Evolutionary conservation across 2,113 vertebrate species (phyloP).

Genomic region (Eclectus roratus): DNA sequence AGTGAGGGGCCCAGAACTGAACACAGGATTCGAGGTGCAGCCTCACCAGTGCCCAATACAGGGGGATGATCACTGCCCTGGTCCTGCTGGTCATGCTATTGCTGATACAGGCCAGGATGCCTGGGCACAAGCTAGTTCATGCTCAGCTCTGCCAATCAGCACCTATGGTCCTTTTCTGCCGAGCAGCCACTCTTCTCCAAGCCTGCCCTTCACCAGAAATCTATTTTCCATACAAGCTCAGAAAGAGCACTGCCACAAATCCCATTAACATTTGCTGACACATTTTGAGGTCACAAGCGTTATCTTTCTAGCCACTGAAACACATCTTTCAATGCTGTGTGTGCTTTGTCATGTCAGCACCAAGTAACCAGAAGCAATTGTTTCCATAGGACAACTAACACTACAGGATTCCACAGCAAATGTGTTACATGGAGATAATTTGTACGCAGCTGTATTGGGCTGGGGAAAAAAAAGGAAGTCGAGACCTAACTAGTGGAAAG

Average conservation of each 20-base stretch:
- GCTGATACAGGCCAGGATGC: neutral
- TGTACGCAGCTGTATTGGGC: neutral
- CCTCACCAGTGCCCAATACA: neutral
- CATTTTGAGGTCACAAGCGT: neutral
- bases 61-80: neutral
- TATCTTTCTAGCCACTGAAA: neutral
- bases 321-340: neutral
- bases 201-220: neutral
- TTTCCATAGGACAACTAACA: constrained; percentile 15
- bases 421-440: constrained; percentile 33
- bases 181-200: neutral
- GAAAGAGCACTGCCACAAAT: neutral
- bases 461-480: neutral
- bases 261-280: constrained; percentile 22
- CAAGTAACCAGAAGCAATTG: constrained; percentile 7
- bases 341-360: constrained; percentile 46
- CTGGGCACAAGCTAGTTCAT: neutral
- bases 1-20: no score
- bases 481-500: neutral
- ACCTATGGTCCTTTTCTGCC: neutral
- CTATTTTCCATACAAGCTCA: neutral
- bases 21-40: rapidly evolving
- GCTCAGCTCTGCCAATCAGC: neutral
- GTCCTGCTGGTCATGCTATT: neutral
- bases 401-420: neutral